phyloP scores from a whole-genome alignment of 2,797 vertebrate species.

The Siniperca scherzeri region DNA sequence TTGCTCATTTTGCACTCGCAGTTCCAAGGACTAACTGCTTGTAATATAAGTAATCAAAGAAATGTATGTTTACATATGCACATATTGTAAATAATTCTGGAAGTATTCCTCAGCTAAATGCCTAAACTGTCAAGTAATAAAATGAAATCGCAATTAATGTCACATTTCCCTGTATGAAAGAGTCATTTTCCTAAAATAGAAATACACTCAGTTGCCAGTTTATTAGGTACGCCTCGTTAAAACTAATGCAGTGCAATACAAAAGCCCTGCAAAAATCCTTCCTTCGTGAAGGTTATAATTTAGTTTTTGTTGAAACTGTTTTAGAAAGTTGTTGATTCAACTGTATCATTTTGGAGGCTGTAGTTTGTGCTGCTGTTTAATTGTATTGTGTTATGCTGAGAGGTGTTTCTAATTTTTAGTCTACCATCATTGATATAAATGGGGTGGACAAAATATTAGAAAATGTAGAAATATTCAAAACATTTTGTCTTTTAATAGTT shows the following conservation, averaged over 20 bases:
- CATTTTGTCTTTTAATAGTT: neutral
- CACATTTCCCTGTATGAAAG: neutral
- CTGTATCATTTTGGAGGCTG: neutral
- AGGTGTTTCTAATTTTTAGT: too few relatives aligned
- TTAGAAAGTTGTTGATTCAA: neutral
- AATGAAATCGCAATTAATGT: neutral
- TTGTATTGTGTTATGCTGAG: neutral
- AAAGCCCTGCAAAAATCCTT: neutral
- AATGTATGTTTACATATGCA: neutral
- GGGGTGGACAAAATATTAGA: neutral
- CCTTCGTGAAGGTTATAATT: neutral
- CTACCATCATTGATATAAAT: neutral
- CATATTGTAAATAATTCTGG: neutral
- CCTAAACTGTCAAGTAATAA: neutral
- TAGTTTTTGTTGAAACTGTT: neutral
- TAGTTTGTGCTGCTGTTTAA: neutral
- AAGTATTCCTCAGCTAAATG: neutral
- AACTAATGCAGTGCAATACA: neutral
- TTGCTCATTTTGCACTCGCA: conserved; percentile 2
- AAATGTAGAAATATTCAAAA: neutral
- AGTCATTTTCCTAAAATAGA: neutral
- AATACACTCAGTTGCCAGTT: neutral
- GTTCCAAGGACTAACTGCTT: neutral
- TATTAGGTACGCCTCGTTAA: neutral
- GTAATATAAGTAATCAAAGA: conserved; percentile 3